Conservation (phyloP, 2,113 vertebrate genomes). For the Lampris incognitus region DNA sequence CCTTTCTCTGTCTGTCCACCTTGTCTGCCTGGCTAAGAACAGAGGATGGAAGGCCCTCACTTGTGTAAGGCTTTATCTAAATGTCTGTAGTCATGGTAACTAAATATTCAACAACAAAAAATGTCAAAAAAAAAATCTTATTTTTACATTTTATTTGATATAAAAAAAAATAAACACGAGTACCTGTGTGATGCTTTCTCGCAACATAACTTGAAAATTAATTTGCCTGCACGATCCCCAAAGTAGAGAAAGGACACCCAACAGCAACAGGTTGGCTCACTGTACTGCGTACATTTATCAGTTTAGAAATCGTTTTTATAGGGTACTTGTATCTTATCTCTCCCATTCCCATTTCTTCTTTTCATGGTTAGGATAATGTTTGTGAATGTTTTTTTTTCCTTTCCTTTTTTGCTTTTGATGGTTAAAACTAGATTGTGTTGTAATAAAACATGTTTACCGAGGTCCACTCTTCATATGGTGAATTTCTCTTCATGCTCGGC, state of each 20-base stretch:
- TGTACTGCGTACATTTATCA: conserved; percentile 93
- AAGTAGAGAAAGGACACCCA: conserved; percentile 57
- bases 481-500: conserved; percentile 85
- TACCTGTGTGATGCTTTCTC: conserved; percentile 88
- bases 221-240: conserved; percentile 52
- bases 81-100: conserved; percentile 93
- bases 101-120: conserved; percentile 74
- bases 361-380: conserved; percentile 90
- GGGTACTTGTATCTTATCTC: conserved; percentile 78
- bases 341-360: conserved; percentile 72
- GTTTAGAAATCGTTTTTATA: conserved; percentile 95
- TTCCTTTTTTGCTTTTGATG: conserved; percentile 88
- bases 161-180: conserved; percentile 76
- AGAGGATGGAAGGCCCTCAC: conserved; percentile 88
- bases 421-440: conserved; percentile 96
- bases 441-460: conserved; percentile 99
- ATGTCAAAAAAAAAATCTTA: conserved; percentile 89
- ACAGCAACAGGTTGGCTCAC: conserved; percentile 79
- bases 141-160: conserved; percentile 96
- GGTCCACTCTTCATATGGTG: conserved; percentile 87
- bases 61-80: conserved; percentile 91
- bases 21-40: conserved; percentile 70
- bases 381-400: conserved; percentile 87
- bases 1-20: conserved; percentile 88
- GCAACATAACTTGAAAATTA: conserved; percentile 73